These are phyloP conservation scores for Xylophagus ater DNA, from an alignment of 2,888 invertebrate genomes.

Conservation along the genomic window DNA sequence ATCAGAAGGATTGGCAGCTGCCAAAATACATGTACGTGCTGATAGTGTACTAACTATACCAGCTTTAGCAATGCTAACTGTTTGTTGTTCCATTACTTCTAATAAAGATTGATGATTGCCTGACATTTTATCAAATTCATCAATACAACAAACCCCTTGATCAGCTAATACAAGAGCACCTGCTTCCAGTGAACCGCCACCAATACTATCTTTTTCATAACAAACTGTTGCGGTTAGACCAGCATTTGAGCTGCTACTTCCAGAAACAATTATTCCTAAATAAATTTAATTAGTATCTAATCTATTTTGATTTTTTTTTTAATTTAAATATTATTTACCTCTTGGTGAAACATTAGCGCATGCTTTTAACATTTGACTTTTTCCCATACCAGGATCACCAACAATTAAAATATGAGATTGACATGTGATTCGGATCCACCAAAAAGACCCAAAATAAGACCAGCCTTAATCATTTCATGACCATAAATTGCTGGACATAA, in stretches of 20 bases:
- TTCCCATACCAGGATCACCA: constrained; percentile 88
- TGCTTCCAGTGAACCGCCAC: constrained; percentile 64
- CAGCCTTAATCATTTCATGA: constrained; percentile 86
- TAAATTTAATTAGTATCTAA: no score
- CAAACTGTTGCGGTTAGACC: constrained; percentile 69
- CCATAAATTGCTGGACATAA: constrained; percentile 87
- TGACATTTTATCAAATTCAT: constrained; percentile 90
- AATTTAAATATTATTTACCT: constrained; percentile 48
- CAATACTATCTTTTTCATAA: constrained; percentile 52
- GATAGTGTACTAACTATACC: constrained; percentile 72
- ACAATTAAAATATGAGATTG: constrained; percentile 75
- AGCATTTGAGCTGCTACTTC: constrained; percentile 72
- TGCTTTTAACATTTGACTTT: constrained; percentile 79
- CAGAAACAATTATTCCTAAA: constrained; percentile 90
- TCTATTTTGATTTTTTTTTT: no score
- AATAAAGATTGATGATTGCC: constrained; percentile 68
- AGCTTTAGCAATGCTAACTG: constrained; percentile 82
- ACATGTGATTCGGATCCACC: constrained; percentile 51
- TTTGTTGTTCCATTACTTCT: constrained; percentile 91
- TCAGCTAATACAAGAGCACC: constrained; percentile 79
- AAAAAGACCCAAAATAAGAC: constrained; percentile 68
- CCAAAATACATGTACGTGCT: constrained; percentile 74
- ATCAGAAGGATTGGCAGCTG: constrained; percentile 84
- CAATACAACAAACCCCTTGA: constrained; percentile 84
- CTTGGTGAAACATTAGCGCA: constrained; percentile 71